These are phyloP conservation scores for Aricia artaxerxes DNA, from an alignment of 2,888 invertebrate species.

Conservation along the genomic window DNA sequence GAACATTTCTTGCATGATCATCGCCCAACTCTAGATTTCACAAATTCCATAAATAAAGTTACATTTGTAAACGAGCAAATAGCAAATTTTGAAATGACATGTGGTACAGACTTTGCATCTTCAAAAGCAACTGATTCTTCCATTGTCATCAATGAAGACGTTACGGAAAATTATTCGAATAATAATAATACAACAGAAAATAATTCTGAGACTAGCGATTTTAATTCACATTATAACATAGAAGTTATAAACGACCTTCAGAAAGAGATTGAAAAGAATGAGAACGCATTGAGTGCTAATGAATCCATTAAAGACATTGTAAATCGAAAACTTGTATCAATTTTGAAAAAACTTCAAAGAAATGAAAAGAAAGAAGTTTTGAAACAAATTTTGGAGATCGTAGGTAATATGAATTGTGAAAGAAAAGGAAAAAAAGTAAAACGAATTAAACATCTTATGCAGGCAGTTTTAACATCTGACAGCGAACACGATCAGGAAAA, in stretches of 20 bases:
- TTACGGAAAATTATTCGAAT: neutral
- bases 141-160: neutral
- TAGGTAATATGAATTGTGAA: constrained; percentile 45
- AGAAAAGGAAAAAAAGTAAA: constrained; percentile 51
- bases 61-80: constrained; percentile 29
- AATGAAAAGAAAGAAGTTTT: constrained; percentile 56
- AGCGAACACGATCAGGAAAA: constrained; percentile 46
- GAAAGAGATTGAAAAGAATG: neutral
- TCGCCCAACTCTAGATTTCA: constrained; percentile 52
- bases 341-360: constrained; percentile 44
- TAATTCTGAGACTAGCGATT: neutral
- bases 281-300: neutral
- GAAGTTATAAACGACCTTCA: neutral
- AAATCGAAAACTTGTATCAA: constrained; percentile 4
- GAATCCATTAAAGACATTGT: neutral
- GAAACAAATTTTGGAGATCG: constrained; percentile 55
- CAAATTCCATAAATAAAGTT: constrained; percentile 37
- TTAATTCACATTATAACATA: neutral
- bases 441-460: constrained; percentile 52
- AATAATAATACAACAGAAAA: neutral
- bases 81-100: constrained; percentile 1
- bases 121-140: neutral
- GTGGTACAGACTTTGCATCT: neutral
- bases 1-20: constrained; percentile 46
- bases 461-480: constrained; percentile 57